Evolutionary conservation across 2,797 vertebrate species (phyloP), one percentile per base, ranked within the genome.

Genomic region (Vireo griseus): DNA sequence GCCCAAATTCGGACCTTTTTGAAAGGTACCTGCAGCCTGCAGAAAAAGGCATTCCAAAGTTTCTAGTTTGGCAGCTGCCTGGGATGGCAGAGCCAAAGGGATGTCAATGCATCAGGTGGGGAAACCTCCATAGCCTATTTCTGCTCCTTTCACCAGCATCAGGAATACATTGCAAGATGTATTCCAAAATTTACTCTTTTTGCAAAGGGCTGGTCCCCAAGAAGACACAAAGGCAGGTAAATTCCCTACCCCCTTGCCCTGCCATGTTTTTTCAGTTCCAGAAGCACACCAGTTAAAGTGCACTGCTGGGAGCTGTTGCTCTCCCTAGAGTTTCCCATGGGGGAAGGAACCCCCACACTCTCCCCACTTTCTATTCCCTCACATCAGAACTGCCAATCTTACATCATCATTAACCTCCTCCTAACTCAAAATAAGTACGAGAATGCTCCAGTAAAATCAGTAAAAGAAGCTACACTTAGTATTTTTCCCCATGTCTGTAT

Each of bases 241-340:
- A 50, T 31, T 2, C 0, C 0, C 3, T 39, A 1, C 1, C 10
- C 45, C 19, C 5, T 39, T 14, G 11, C 40, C 40, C 40, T 42
- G 6, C 31, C 11, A 2, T 2, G 25, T 25, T 65, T 88, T 63
- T 61, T n/a, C 51, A 11, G 8, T 61, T 63, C 24, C 39, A 69
- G 52, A 16, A 44, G 15, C 54, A 51, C 13, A 4, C 12, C 5
- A 67, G 44, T 26, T 28, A 2, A 58, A n/a, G 18, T 1, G 10
- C 37, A 5, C 45, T 52, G 63, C 77, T 4, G 2, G 58, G 51
- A 50, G 25, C 71, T 74, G 52, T 11, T 11, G 0, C 26, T 13
- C 17, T 66, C 35, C 51, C 61, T 48, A 42, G 19, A 51, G 39
- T 51, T 5, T 42, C 28, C 72, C 50, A 4, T 0, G 5, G 7